Evolutionary conservation across 1,140 invertebrate species (phyloP), one percentile per base, ranked within the genome.

Genomic region (Macrobrachium nipponense): DNA sequence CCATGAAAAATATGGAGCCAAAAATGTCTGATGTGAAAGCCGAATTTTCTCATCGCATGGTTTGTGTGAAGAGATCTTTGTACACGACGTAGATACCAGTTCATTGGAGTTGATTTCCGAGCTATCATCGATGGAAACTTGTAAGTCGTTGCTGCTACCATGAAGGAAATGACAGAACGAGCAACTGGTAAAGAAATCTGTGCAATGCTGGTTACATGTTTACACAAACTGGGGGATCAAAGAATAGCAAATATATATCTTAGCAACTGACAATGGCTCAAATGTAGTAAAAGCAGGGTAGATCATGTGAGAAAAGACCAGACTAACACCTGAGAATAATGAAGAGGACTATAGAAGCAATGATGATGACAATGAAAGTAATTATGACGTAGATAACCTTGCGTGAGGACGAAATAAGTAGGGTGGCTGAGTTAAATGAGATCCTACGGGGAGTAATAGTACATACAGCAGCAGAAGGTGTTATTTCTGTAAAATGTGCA

Each of bases 271-370:
- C 23, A 60, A 79, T 60, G 51, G 76, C 23, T 79, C 76, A 11
- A 61, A 79, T 79, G 76, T 79, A 7, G 27, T 61, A 23, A 79
- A 79, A 60, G 58, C 51, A 61, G 58, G 76, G n/a, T 7, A 27
- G 23, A 51, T 51, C 44, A 51, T 51, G 44, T 10, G 10, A 51
- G 44, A 51, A 51, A 51, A 51, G 10, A 10, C 44, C 5, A 51
- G 44, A 51, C 44, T 51, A 51, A 51, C 44, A 51, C 44, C 44
- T 51, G 10, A 51, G 44, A 51, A 51, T 51, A 51, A 51, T 51
- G 44, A 51, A 51, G 44, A 51, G 44, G 44, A 51, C 44, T 51
- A 51, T 87, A 77, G 90, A 18, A 14, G 12, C 2, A 17, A n/a
- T 68, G 64, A 10, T 23, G 7, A 70, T 70, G 10, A 23, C 8